Conservation (phyloP, 2,888 invertebrate genomes). For the Athetis lepigone region DNA sequence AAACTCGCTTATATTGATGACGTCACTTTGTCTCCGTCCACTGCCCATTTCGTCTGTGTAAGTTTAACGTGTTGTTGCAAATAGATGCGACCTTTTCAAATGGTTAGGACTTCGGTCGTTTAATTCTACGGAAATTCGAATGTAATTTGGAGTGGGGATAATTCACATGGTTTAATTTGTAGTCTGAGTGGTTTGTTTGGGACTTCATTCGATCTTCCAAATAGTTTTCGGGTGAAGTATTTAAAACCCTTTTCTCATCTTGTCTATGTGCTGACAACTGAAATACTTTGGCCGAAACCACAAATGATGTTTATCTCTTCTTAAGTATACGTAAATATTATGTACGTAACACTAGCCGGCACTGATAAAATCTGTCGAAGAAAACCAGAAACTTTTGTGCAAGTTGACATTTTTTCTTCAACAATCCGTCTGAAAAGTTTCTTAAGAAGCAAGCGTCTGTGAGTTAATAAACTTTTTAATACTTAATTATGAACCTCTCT, state of each 20-base stretch:
- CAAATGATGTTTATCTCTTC: constrained; percentile 18
- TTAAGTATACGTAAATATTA: background rate
- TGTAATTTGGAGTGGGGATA: constrained; percentile 70
- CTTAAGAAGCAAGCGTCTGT: constrained; percentile 49
- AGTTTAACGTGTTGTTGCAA: constrained; percentile 77
- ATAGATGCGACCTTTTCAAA: constrained; percentile 74
- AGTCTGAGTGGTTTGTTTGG: constrained; percentile 53
- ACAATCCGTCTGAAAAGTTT: constrained; percentile 55
- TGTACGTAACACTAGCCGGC: background rate
- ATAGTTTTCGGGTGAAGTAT: constrained; percentile 51
- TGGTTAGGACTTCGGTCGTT: constrained; percentile 71
- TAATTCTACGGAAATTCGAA: constrained; percentile 76
- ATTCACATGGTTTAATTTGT: constrained; percentile 65
- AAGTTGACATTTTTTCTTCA: constrained; percentile 47
- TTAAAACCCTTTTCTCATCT: constrained; percentile 10
- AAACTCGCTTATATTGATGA: constrained; percentile 83
- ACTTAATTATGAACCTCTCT: constrained; percentile 43
- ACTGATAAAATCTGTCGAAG: constrained; percentile 21
- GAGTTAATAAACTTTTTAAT: constrained; percentile 55
- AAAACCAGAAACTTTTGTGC: constrained; percentile 33
- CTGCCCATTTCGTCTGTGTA: constrained; percentile 78
- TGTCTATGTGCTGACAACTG: constrained; percentile 5
- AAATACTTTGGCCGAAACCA: constrained; percentile 28
- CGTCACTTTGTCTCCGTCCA: constrained; percentile 84
- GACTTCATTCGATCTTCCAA: constrained; percentile 47